Evolutionary conservation across 2,888 invertebrate species (phyloP), one percentile per base, ranked within the genome.

Genomic region (Dastarcus helophoroides): DNA sequence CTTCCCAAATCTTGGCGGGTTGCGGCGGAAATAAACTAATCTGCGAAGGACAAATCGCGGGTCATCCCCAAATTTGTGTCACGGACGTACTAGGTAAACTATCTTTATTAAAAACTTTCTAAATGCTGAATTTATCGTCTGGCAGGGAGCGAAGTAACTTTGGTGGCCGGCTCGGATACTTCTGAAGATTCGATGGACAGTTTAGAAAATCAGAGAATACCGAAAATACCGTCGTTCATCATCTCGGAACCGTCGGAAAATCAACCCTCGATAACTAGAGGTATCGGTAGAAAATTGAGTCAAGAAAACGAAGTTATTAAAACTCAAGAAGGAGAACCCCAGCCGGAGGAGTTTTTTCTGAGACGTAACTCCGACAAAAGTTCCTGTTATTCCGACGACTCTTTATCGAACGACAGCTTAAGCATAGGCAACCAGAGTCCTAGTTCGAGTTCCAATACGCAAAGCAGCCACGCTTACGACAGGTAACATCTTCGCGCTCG

Each of bases 31-130:
- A 16, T 9, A 25, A 16, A 15, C 3, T 14, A 4, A 12, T 14
- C 4, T 5, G 10, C 5, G 8, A 23, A 7, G 22, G 23, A 11
- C 22, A 22, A 8, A 4, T 34, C 5, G 32, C 46, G 9, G 42
- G 46, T 23, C 76, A 82, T 54, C 90, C 93, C 0, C 89, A 89
- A 59, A 93, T 93, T 37, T 90, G 88, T 44, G 71, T 93, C 6
- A 93, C 93, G 0, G 91, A 93, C 55, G 89, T 90, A 30, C 69
- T 84, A 31, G 91, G 91, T 54, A 38, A 43, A 42, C 40, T 14
- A 5, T 9, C 9, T 17, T 6, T 7, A 7, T 17, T n/a, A 7
- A n/a, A 17, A 10, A 23, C 9, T 7, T 23, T 5, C 24, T 7
- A 8, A 8, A 8, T 23, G 24, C 10, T 6, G 8, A 33, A 23